Conservation (phyloP, 1,140 invertebrate species). For the Melanaphis sacchari region DNA sequence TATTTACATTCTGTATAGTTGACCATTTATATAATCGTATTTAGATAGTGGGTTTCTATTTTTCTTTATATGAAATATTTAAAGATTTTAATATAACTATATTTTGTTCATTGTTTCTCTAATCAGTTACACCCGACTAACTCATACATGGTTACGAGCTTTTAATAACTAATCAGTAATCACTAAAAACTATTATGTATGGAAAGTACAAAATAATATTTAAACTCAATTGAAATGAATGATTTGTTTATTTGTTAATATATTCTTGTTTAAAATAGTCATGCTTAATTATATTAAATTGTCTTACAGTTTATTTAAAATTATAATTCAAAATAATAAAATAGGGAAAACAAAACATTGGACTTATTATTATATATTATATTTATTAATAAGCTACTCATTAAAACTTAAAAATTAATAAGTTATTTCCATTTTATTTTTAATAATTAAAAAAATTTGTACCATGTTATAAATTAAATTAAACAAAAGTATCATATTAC, state of each 20-base stretch:
- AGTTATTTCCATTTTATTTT: background rate
- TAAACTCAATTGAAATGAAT: background rate
- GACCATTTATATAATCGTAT: background rate
- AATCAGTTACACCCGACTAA: background rate
- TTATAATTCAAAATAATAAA: background rate
- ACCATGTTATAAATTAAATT: background rate
- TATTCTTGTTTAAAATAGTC: background rate
- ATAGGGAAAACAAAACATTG: background rate
- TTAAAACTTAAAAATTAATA: background rate
- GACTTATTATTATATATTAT: background rate
- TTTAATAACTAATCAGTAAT: background rate
- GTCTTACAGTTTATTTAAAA: background rate
- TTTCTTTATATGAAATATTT: background rate
- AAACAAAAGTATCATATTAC: background rate
- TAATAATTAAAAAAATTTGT: background rate
- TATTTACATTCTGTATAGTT: background rate
- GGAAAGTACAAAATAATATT: background rate
- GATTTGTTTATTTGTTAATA: background rate
- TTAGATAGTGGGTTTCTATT: background rate
- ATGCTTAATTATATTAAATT: no score
- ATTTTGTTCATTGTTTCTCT: background rate
- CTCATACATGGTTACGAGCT: no score
- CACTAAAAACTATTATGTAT: background rate
- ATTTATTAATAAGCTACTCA: background rate
- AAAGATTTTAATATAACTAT: background rate